Evolutionary conservation across 2,888 invertebrate genomes (phyloP), one percentile per base, ranked within the genome.

Genomic region (Sepiola atlantica): DNA sequence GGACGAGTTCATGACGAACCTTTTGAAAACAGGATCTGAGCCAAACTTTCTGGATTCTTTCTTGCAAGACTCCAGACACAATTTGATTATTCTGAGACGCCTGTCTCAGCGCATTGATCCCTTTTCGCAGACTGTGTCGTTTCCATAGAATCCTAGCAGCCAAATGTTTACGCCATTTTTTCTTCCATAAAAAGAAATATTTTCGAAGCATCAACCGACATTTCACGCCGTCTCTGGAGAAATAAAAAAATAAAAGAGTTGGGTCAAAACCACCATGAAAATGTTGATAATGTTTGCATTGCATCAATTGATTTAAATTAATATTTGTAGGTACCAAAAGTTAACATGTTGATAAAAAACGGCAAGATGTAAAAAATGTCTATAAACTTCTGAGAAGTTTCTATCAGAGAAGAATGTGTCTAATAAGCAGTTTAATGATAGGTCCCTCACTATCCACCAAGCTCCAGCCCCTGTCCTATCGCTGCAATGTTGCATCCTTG

Each of bases 21-120:
- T 92, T 92, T 92, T 55, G 92, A 45, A 92, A 55, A 55, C 92
- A 92, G 8, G 92, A 92, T 55, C 54, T 92, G 18, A 92, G 55
- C 92, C 92, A 92, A 8, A 92, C 16, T 45, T 92, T 45, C 16
- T 92, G 54, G 20, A 92, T 92, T n/a, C 45, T 20, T 92, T 92
- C 92, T 54, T 92, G 92, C 54, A 92, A 55, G 28, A 55, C 45
- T 54, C n/a, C 55, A n/a, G 45, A 92, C 8, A 92, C n/a, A 45
- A 92, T 21, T 10, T 55, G 92, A 14, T 54, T 92, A n/a, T 92
- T 92, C 92, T 55, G 55, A 12, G 35, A 28, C 18, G 92, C 54
- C n/a, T 92, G 92, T 28, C 45, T 12, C 55, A 92, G 24, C 1
- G 92, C 92, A 28, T 92, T 92, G n/a, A 92, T 45, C 20, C 92